Conservation (phyloP, 1,140 invertebrate species). For the Telenomus remus region DNA sequence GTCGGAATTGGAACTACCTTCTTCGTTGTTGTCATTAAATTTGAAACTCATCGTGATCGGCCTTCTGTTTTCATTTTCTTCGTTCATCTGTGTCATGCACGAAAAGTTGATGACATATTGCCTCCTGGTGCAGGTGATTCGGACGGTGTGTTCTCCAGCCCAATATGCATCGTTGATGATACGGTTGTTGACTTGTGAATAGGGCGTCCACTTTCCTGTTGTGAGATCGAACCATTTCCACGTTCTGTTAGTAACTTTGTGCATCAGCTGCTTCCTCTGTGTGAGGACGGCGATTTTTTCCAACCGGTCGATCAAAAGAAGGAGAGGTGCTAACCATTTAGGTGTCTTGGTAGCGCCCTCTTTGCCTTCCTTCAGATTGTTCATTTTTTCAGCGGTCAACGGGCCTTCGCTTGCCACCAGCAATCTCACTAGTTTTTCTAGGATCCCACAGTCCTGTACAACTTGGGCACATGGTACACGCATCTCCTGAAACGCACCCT, state of each 20-base stretch:
- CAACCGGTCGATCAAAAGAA: slow-evolving; percentile 87
- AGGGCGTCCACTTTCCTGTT: slow-evolving; percentile 87
- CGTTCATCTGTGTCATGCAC: slow-evolving; percentile 88
- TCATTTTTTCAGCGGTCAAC: slow-evolving; percentile 67
- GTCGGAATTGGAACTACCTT: slow-evolving; percentile 66
- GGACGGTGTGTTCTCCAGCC: slow-evolving; percentile 83
- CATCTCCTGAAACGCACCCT: slow-evolving; percentile 80
- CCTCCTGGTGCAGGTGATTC: slow-evolving; percentile 84
- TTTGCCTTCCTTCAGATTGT: slow-evolving; percentile 62
- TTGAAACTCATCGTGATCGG: slow-evolving; percentile 86
- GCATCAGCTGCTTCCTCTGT: slow-evolving; percentile 82
- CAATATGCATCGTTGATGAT: slow-evolving; percentile 90
- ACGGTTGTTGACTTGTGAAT: slow-evolving; percentile 85
- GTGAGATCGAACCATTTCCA: slow-evolving; percentile 94
- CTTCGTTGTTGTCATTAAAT: slow-evolving; percentile 61
- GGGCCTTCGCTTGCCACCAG: slow-evolving; percentile 72
- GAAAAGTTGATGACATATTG: slow-evolving; percentile 88
- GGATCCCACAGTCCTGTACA: slow-evolving; percentile 75
- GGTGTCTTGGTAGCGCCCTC: slow-evolving; percentile 75
- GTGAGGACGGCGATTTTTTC: slow-evolving; percentile 87
- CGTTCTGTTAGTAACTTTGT: slow-evolving; percentile 76
- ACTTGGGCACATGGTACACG: slow-evolving; percentile 80
- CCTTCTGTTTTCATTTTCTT: slow-evolving; percentile 88
- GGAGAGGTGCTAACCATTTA: slow-evolving; percentile 87
- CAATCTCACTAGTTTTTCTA: slow-evolving; percentile 78